Conservation (phyloP, 1,140 invertebrate species). For the Ruditapes philippinarum region DNA sequence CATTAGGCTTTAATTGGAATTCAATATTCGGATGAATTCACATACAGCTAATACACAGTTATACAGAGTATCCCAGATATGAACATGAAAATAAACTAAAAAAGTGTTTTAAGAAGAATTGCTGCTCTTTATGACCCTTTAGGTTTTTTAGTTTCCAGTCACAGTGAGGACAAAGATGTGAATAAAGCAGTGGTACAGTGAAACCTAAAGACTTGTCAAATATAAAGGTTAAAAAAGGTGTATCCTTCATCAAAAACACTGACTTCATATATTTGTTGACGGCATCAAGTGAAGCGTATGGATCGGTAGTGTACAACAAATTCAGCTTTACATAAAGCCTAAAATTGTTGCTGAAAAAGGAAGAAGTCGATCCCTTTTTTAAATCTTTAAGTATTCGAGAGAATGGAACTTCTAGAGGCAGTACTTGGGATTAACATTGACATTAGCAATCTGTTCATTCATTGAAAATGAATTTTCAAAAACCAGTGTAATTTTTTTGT, state of each 20-base stretch:
- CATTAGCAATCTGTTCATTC: slow-evolving; percentile 23
- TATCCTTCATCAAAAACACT: neutral
- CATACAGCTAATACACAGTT: too few relatives aligned
- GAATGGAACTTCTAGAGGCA: slow-evolving; percentile 9
- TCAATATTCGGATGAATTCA: slow-evolving; percentile 64
- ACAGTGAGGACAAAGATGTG: slow-evolving; percentile 50
- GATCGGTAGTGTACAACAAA: neutral
- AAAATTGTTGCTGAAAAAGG: slow-evolving; percentile 1
- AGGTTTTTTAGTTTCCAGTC: slow-evolving; percentile 57
- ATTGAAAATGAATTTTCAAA: slow-evolving; percentile 17
- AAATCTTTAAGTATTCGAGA: slow-evolving; percentile 1
- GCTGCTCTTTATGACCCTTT: slow-evolving; percentile 62
- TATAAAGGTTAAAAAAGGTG: slow-evolving; percentile 5
- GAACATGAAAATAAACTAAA: slow-evolving; percentile 47
- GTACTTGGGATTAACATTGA: slow-evolving; percentile 33
- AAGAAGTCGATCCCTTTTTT: neutral
- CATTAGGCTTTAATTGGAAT: slow-evolving; percentile 59
- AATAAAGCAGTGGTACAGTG: slow-evolving; percentile 36
- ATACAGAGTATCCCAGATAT: neutral
- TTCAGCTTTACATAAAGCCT: neutral
- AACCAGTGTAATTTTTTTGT: slow-evolving; percentile 31
- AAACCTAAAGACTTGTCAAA: slow-evolving; percentile 29
- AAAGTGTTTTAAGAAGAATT: slow-evolving; percentile 46
- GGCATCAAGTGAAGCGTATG: slow-evolving; percentile 1
- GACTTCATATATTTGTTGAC: neutral